Evolutionary conservation across 1,140 invertebrate species (phyloP), one percentile per base, ranked within the genome.

Genomic region (Drosophila santomea): DNA sequence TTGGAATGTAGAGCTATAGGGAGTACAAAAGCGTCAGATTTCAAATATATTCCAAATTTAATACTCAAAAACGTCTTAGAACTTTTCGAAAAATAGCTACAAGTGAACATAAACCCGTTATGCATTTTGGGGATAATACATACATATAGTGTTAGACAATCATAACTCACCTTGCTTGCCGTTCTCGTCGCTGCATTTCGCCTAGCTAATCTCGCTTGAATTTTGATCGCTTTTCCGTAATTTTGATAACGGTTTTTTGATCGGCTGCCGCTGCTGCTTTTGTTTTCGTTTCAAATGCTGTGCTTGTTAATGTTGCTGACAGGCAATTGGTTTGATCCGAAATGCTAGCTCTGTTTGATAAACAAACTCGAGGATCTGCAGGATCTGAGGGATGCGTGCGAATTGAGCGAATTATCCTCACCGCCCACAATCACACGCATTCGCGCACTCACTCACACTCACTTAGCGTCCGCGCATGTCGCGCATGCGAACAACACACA

Each of bases 141-240:
- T 28, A 7, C 7, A 10, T 8, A 28, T 61, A 14, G 4, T 17
- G n/a, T 32, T 20, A 7, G 12, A 17, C 41, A 32, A 20, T 20
- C 48, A 15, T 14, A 25, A 83, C 86, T 90, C 63, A 90, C 86
- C 86, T 90, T 43, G 86, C 63, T 80, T 90, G 86, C 59, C 86
- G 79, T 62, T 90, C 86, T 43, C 86, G 81, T 75, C 86, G 76
- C 69, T 90, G 86, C 86, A 90, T 66, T 57, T 80, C 43, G 28
- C 58, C 47, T 74, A 48, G 47, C 80, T 43, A 66, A 39, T 61
- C 44, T 84, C 55, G 39, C 50, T 89, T 83, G 58, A 79, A 73
- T 76, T 83, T 88, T 73, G 83, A 58, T 84, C 55, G 78, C 50
- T 77, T 64, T 82, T 62, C 58, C 74, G 64, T 66, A 86, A 85